Evolutionary conservation across 2,113 vertebrate species (phyloP).

Genomic region (Saccopteryx bilineata): DNA sequence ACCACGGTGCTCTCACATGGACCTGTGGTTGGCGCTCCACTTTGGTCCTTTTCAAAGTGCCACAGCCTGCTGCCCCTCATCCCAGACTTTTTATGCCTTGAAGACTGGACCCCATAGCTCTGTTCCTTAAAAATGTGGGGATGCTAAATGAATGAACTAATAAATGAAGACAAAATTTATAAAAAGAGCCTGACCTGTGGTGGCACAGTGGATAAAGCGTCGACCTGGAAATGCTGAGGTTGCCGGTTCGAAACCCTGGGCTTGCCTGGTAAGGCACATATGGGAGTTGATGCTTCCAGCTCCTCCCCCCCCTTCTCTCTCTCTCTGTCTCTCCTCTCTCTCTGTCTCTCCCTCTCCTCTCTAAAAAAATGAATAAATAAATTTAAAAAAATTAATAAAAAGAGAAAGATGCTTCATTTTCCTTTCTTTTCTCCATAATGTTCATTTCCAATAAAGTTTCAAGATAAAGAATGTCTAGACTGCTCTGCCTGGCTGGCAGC

Average conservation of each 20-base stretch:
- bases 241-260: too few species aligned
- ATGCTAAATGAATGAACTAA: neutral
- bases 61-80: neutral
- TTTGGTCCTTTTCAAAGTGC: neutral
- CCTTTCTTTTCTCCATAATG: slow-evolving; percentile 6
- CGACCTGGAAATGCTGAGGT: too few species aligned
- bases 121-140: neutral
- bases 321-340: too few species aligned
- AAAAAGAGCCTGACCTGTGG: neutral
- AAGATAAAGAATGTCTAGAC: neutral
- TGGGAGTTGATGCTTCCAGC: too few species aligned
- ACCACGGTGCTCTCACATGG: neutral
- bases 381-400: neutral
- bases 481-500: neutral
- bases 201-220: too few species aligned
- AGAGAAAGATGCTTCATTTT: neutral
- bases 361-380: neutral
- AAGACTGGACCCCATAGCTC: neutral
- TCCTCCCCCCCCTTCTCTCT: too few species aligned
- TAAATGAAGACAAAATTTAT: neutral
- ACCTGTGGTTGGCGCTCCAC: neutral
- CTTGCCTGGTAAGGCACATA: too few species aligned
- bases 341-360: too few species aligned
- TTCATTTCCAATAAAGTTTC: neutral
- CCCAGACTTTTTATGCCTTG: neutral